Conservation (phyloP, 37 sponge, comb jelly and placozoan genomes). For the Tethya wilhelma region DNA sequence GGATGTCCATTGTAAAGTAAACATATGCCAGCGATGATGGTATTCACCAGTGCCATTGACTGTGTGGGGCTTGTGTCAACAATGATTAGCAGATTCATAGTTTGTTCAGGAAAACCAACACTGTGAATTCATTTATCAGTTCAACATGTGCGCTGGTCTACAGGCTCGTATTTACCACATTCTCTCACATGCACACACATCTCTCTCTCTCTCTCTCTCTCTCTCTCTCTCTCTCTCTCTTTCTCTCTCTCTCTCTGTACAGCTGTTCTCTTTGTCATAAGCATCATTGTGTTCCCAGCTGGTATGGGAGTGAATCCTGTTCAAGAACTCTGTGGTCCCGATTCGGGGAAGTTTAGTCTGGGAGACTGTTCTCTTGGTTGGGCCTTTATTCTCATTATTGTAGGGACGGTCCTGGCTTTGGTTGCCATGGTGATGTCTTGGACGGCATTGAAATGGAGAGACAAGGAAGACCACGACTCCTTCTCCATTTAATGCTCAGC, state of each 20-base stretch:
- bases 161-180: neutral
- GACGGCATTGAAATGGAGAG: conserved; percentile 53
- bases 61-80: too few relatives aligned
- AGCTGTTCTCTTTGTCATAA: conserved; percentile 50
- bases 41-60: too few relatives aligned
- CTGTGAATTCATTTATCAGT: neutral
- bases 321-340: conserved; percentile 32
- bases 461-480: conserved; percentile 25
- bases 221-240: too few relatives aligned
- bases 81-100: too few relatives aligned
- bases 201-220: too few relatives aligned
- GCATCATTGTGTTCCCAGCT: conserved; percentile 68
- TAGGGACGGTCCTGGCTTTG: conserved; percentile 43
- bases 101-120: too few relatives aligned
- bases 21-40: too few relatives aligned
- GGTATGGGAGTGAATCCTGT: conserved; percentile 45
- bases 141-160: neutral
- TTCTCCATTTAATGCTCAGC: neutral
- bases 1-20: too few relatives aligned
- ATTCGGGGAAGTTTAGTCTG: conserved; percentile 28
- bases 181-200: too few relatives aligned
- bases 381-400: conserved; percentile 69
- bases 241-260: conserved; percentile 1
- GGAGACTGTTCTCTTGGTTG: conserved; percentile 67
- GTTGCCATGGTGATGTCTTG: conserved; percentile 65